phyloP scores from a whole-genome alignment of 2,797 vertebrate species.

The Sebastes trivittatus region DNA sequence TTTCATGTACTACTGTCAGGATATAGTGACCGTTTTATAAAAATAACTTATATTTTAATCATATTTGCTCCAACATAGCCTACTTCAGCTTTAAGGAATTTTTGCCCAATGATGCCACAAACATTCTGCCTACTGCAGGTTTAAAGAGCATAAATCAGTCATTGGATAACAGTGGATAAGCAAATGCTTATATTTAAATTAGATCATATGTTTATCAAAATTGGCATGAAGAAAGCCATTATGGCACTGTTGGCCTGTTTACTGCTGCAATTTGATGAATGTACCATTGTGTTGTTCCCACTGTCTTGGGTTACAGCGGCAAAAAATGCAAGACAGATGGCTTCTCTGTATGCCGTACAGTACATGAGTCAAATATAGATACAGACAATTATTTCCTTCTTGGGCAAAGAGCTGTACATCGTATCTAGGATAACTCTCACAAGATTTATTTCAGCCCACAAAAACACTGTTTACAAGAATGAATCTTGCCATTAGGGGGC shows the following conservation, averaged over 20 bases:
- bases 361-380: neutral
- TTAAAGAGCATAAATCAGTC: neutral
- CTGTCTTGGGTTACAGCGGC: neutral
- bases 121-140: too few relatives aligned
- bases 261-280: neutral
- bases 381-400: neutral
- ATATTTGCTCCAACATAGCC: too few relatives aligned
- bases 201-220: neutral
- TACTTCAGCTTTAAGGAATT: too few relatives aligned
- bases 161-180: neutral
- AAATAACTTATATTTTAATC: too few relatives aligned
- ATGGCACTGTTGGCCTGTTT: neutral
- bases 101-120: too few relatives aligned
- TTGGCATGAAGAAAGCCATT: neutral
- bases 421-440: neutral
- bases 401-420: conserved; percentile 7
- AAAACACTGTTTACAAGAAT: conserved; percentile 10
- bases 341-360: neutral
- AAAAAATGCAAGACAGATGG: conserved; percentile 16
- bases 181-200: neutral
- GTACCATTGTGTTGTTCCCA: neutral
- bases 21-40: too few relatives aligned
- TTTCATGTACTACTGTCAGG: too few relatives aligned
- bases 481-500: conserved; percentile 59
- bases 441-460: conserved; percentile 19